phyloP scores from a whole-genome alignment of 2,888 invertebrate genomes.

The Hololepta plana region DNA sequence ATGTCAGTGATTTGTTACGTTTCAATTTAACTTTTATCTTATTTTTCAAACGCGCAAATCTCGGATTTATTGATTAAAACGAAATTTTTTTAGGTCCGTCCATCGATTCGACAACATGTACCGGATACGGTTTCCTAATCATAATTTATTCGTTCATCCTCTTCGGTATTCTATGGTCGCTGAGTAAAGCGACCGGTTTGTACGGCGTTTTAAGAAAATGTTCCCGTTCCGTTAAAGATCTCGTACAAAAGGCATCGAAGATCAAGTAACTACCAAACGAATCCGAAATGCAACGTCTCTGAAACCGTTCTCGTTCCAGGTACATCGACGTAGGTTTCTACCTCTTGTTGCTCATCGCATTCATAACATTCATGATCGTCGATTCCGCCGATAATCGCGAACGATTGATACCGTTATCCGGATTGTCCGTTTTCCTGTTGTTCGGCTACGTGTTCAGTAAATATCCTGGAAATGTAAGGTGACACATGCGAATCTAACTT shows the following conservation, averaged over 20 bases:
- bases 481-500: neutral
- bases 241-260: too few relatives aligned
- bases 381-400: slow-evolving; percentile 39
- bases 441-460: slow-evolving; percentile 46
- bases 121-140: slow-evolving; percentile 55
- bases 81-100: too few relatives aligned
- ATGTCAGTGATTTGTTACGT: too few relatives aligned
- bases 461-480: slow-evolving; percentile 32
- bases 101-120: too few relatives aligned
- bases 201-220: slow-evolving; percentile 21
- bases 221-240: too few relatives aligned
- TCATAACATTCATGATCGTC: slow-evolving; percentile 40
- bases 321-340: slow-evolving; percentile 27
- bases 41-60: too few relatives aligned
- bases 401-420: slow-evolving; percentile 50
- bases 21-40: too few relatives aligned
- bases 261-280: too few relatives aligned
- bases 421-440: slow-evolving; percentile 42
- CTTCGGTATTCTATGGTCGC: slow-evolving; percentile 43
- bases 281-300: too few relatives aligned
- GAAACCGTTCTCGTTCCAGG: slow-evolving; percentile 26
- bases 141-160: slow-evolving; percentile 41
- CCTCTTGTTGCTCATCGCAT: slow-evolving; percentile 27
- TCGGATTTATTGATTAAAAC: too few relatives aligned
- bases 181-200: slow-evolving; percentile 40